These are phyloP conservation scores for Machimus rusticus DNA, from an alignment of 2,888 invertebrate species.

Conservation along the genomic window DNA sequence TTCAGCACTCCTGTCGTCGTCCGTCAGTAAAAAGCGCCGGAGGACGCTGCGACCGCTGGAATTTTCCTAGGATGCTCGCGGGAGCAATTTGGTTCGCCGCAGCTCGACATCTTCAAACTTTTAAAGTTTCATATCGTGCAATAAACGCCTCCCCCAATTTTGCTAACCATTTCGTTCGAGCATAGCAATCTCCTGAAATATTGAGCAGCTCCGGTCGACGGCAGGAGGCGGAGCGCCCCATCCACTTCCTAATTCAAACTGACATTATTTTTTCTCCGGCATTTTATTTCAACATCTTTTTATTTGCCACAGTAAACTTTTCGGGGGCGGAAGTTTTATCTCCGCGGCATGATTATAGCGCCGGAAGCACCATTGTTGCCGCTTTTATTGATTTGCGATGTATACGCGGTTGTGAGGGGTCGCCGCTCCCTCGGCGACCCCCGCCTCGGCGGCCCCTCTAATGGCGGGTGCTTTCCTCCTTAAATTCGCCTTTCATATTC, in stretches of 20 bases:
- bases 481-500: neutral
- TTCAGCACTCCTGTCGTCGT: neutral
- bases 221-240: neutral
- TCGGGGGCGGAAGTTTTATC: constrained; percentile 4
- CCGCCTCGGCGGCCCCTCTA: neutral
- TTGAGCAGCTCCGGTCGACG: neutral
- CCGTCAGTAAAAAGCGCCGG: neutral
- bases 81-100: constrained; percentile 14
- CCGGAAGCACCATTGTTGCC: neutral
- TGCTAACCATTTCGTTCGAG: neutral
- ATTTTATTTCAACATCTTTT: constrained; percentile 28
- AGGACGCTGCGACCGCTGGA: neutral
- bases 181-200: neutral
- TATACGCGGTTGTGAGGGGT: neutral
- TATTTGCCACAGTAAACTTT: constrained; percentile 5
- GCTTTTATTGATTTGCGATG: constrained; percentile 23
- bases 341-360: constrained; percentile 4
- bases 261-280: neutral
- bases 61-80: constrained; percentile 9
- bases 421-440: neutral
- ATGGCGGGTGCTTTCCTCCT: neutral
- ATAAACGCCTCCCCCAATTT: constrained; percentile 23
- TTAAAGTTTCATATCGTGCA: neutral
- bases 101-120: neutral
- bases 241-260: neutral